Evolutionary conservation across 2,113 vertebrate genomes (phyloP).

Genomic region (Lipophrys pholis): DNA sequence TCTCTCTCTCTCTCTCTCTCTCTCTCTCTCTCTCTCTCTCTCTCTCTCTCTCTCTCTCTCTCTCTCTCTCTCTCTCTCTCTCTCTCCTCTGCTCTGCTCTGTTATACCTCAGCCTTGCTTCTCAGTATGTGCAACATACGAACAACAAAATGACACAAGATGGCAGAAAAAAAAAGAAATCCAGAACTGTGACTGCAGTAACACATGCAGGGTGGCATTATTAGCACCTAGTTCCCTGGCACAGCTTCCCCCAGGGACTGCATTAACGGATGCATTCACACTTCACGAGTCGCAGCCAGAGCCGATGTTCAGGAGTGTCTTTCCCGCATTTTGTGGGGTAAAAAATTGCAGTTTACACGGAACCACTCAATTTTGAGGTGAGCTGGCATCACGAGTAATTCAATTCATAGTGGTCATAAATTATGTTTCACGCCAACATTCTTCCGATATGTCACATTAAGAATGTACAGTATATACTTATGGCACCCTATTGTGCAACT

Average conservation of each 20-base stretch:
- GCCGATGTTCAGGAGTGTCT: no score
- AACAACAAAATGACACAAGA: neutral
- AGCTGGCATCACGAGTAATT: no score
- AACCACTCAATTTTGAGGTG: no score
- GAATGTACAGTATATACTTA: no score
- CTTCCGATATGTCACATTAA: no score
- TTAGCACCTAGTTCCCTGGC: neutral
- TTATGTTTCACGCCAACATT: no score
- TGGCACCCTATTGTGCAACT: no score
- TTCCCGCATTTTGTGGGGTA: no score
- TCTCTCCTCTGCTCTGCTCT: neutral
- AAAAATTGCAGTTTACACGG: no score
- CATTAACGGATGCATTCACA: neutral
- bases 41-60: no score
- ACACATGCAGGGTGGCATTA: neutral
- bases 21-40: neutral
- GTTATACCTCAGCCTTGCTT: neutral
- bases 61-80: conserved; percentile 1
- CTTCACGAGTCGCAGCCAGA: neutral
- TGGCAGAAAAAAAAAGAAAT: neutral
- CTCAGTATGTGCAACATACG: neutral
- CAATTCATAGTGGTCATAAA: no score
- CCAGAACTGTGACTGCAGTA: neutral
- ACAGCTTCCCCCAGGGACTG: neutral
- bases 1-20: neutral